Percentiles rank a stretch among this genome's conserved stretches.
Conservation (phyloP, 1,140 invertebrate species). For the Gonioctena quinquepunctata region DNA sequence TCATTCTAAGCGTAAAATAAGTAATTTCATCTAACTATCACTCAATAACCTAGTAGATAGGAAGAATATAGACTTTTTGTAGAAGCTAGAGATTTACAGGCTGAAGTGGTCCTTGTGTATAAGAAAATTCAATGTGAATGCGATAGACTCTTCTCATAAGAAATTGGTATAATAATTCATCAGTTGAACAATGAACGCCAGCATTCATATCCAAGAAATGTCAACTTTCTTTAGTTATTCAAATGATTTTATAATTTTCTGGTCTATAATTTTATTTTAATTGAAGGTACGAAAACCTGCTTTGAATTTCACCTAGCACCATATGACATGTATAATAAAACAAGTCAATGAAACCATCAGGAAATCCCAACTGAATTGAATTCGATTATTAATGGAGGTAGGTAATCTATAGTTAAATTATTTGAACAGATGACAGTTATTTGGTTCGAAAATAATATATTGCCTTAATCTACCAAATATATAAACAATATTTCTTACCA, state of each 20-base stretch:
- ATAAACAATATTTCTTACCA: conserved; percentile 29
- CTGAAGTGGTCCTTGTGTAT: conserved; percentile 29
- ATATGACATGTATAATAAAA: no score
- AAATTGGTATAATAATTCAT: conserved; percentile 7
- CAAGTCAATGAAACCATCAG: no score
- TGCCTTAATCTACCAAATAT: conserved; percentile 27
- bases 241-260: conserved; percentile 12
- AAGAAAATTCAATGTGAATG: conserved; percentile 5
- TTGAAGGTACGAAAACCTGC: no score
- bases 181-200: conserved; percentile 9
- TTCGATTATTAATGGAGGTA: no score
- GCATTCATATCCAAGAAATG: conserved; percentile 19
- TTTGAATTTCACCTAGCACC: no score
- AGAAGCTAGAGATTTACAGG: conserved; percentile 8
- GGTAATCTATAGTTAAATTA: no score
- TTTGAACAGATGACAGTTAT: conserved; percentile 13
- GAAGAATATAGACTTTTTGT: conserved; percentile 43
- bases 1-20: conserved; percentile 30
- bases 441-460: conserved; percentile 36
- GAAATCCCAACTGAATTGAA: no score
- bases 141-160: not conserved
- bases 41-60: conserved; percentile 37
- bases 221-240: not conserved
- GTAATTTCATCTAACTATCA: conserved; percentile 30
- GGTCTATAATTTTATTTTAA: conserved; percentile 9